Percentiles rank a stretch among this genome's conserved stretches.
Conservation (phyloP, 2,113 vertebrate genomes). For the Neoarius graeffei region DNA sequence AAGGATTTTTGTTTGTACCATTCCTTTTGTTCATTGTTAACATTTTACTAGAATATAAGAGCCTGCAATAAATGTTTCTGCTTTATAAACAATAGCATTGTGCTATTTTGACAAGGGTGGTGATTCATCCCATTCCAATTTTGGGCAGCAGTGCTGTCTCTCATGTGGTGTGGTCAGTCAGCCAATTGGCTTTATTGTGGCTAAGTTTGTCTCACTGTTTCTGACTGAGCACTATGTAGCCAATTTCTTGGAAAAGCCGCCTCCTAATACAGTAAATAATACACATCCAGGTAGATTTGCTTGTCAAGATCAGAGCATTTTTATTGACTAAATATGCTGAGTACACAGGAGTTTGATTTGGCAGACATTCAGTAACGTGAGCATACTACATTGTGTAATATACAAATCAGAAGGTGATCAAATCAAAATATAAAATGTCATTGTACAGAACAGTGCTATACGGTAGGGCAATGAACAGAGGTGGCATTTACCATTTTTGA, state of each 20-base stretch:
- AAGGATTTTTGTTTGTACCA: background rate
- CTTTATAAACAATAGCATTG: slow-evolving; percentile 19
- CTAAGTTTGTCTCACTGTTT: slow-evolving; percentile 20
- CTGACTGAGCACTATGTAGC: background rate
- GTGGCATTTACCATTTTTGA: background rate
- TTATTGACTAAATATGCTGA: background rate
- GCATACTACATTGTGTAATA: background rate
- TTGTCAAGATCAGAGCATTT: background rate
- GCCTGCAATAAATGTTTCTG: slow-evolving; percentile 10
- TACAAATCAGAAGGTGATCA: background rate
- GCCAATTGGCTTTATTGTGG: background rate
- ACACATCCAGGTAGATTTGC: background rate
- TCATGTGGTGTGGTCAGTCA: slow-evolving; percentile 22
- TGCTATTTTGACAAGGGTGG: slow-evolving; percentile 14
- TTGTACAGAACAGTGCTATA: background rate
- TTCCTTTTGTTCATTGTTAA: background rate
- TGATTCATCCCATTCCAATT: slow-evolving; percentile 40
- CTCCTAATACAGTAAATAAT: background rate
- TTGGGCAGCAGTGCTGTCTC: slow-evolving; percentile 6
- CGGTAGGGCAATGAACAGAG: background rate
- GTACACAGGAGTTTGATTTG: background rate
- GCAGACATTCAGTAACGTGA: background rate
- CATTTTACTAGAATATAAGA: background rate
- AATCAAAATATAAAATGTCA: background rate
- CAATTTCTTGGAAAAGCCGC: background rate